Evolutionary conservation across 2,113 vertebrate species (phyloP).

Genomic region (Scopus umbretta): DNA sequence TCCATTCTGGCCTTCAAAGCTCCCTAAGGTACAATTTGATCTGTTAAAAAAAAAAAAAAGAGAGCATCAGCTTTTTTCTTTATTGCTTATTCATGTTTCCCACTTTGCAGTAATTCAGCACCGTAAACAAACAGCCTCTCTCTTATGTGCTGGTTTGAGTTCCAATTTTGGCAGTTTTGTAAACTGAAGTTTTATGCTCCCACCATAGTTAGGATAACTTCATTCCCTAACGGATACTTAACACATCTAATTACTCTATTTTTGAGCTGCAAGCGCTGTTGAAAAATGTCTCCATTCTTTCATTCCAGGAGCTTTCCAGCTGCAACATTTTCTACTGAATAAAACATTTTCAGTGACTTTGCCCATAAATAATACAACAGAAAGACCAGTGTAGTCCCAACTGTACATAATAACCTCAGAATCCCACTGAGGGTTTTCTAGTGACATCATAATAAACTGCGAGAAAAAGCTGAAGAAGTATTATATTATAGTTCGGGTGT

Average conservation of each 20-base stretch:
- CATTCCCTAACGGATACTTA: conserved; percentile 52
- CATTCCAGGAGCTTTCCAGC: conserved; percentile 47
- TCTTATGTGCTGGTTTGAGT: conserved; percentile 8
- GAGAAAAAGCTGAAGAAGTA: neutral
- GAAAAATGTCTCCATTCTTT: conserved; percentile 49
- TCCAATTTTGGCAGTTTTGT: conserved; percentile 50
- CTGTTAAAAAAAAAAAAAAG: neutral
- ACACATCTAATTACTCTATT: conserved; percentile 58
- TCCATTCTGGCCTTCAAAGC: conserved; percentile 11
- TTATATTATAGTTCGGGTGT: neutral
- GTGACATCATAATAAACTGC: conserved; percentile 30
- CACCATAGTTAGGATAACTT: conserved; percentile 40
- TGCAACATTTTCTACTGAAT: conserved; percentile 45
- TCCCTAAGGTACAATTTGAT: conserved; percentile 40
- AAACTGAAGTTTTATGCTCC: conserved; percentile 41
- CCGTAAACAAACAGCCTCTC: conserved; percentile 32
- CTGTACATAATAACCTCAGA: neutral
- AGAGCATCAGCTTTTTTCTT: conserved; percentile 13
- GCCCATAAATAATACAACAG: conserved; percentile 28
- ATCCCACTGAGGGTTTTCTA: conserved; percentile 3
- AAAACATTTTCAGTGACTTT: conserved; percentile 51
- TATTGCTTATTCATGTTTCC: conserved; percentile 58
- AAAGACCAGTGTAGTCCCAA: neutral
- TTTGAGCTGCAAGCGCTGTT: conserved; percentile 38
- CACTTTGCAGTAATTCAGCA: conserved; percentile 53